Evolutionary conservation across 2,888 invertebrate species (phyloP).

Genomic region (Himalopsyche tibetana): DNA sequence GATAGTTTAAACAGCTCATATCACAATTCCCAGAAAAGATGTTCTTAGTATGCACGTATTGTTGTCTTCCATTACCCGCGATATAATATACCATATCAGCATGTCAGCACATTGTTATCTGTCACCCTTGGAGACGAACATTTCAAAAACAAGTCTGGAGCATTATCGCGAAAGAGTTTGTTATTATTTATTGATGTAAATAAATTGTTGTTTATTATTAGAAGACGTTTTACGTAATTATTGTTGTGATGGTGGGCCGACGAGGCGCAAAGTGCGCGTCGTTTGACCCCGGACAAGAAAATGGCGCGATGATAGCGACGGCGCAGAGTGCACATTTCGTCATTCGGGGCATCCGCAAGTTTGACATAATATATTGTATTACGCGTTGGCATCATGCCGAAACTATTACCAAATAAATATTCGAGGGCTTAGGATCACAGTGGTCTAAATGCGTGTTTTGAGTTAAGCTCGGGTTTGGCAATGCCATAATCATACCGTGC

Average conservation of each 20-base stretch:
- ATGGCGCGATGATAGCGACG: background rate
- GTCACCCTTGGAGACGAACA: conserved; percentile 19
- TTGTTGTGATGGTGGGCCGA: background rate
- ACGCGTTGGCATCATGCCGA: too few species aligned
- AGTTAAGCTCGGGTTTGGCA: too few species aligned
- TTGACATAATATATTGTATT: too few species aligned
- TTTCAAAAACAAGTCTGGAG: background rate
- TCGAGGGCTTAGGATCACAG: too few species aligned
- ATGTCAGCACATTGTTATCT: background rate
- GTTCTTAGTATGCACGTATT: background rate
- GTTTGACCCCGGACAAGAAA: conserved; percentile 33
- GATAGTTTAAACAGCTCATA: background rate
- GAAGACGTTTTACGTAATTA: background rate
- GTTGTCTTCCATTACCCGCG: background rate
- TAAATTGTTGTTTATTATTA: background rate
- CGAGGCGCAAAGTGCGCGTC: conserved; percentile 10
- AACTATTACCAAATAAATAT: too few species aligned
- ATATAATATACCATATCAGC: too few species aligned
- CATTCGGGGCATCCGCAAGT: background rate
- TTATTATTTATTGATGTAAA: background rate
- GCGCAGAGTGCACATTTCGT: conserved; percentile 9
- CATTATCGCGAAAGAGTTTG: background rate
- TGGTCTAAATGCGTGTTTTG: too few species aligned
- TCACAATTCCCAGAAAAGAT: background rate
- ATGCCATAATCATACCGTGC: too few species aligned